These are phyloP conservation scores for Todiramphus saurophagus DNA, from an alignment of 2,113 vertebrate species.

Conservation along the genomic window DNA sequence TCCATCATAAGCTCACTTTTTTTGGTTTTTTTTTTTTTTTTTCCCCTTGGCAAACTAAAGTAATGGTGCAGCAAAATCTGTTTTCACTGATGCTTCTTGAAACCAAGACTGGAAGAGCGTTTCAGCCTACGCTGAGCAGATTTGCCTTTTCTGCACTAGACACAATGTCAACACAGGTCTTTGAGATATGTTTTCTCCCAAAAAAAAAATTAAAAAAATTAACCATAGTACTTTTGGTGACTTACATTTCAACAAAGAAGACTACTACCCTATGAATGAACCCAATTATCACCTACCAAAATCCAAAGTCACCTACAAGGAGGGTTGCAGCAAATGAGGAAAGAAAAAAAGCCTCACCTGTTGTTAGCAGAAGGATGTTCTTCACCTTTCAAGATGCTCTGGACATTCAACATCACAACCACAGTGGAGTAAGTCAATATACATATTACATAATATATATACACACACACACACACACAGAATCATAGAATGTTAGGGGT, in stretches of 20 bases:
- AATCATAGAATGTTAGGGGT: too few species aligned
- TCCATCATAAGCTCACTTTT: background rate
- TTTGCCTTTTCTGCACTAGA: background rate
- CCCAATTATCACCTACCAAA: background rate
- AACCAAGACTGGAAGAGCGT: slow-evolving; percentile 4
- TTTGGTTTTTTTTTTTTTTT: background rate
- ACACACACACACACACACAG: too few species aligned
- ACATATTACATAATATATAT: background rate
- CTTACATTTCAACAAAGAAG: background rate
- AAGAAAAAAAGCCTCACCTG: background rate
- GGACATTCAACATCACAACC: background rate
- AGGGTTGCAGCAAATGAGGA: background rate
- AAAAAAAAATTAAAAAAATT: background rate
- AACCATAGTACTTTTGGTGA: background rate
- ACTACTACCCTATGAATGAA: background rate
- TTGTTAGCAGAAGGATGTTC: background rate
- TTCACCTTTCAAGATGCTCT: background rate
- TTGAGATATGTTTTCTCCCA: background rate
- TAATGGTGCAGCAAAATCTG: background rate
- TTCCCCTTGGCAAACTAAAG: background rate
- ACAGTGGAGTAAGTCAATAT: background rate
- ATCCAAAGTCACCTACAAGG: background rate
- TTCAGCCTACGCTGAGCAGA: background rate
- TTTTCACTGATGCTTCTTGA: background rate
- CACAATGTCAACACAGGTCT: background rate